Percentiles rank a stretch among this genome's conserved stretches.
Evolutionary conservation across 2,888 invertebrate species (phyloP).

Genomic region (Celastrina argiolus): DNA sequence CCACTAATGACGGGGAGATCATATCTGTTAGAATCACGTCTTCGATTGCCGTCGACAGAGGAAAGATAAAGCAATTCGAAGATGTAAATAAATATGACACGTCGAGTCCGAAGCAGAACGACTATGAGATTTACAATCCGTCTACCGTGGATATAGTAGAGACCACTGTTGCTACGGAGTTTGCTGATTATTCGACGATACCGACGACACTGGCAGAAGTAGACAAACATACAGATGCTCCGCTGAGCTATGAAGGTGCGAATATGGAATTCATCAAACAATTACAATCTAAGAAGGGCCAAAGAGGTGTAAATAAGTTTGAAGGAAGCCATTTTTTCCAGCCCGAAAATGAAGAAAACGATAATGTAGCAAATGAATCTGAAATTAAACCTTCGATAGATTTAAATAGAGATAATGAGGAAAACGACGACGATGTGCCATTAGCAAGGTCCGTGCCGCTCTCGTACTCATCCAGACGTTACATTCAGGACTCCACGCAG

Average conservation of each 20-base stretch:
- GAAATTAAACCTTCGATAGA: slow-evolving; percentile 28
- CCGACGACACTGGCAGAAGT: slow-evolving; percentile 44
- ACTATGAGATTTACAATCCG: slow-evolving; percentile 30
- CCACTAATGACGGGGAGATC: slow-evolving; percentile 54
- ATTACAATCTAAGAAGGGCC: slow-evolving; percentile 62
- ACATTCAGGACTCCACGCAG: slow-evolving; percentile 47
- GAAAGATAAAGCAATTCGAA: slow-evolving; percentile 45
- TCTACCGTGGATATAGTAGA: slow-evolving; percentile 26
- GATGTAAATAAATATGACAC: slow-evolving; percentile 25
- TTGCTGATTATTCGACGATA: slow-evolving; percentile 36
- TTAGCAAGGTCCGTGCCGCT: slow-evolving; percentile 47
- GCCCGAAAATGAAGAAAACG: slow-evolving; percentile 54
- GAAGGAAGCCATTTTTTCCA: slow-evolving; percentile 65
- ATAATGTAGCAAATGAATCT: slow-evolving; percentile 54
- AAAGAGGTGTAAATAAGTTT: slow-evolving; percentile 45
- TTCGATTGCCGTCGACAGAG: slow-evolving; percentile 77
- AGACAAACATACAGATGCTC: slow-evolving; percentile 52
- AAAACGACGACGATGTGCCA: slow-evolving; percentile 47
- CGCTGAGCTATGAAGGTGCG: slow-evolving; percentile 64
- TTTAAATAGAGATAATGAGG: slow-evolving; percentile 29
- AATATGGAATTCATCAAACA: slow-evolving; percentile 72
- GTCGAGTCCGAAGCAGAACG: slow-evolving; percentile 25
- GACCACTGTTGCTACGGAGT: slow-evolving; percentile 26
- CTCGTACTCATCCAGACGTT: slow-evolving; percentile 50
- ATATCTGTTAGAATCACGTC: slow-evolving; percentile 79